Evolutionary conservation across 2,797 vertebrate species (phyloP), one percentile per base, ranked within the genome.

Genomic region (Melanotaenia trifasciata): DNA sequence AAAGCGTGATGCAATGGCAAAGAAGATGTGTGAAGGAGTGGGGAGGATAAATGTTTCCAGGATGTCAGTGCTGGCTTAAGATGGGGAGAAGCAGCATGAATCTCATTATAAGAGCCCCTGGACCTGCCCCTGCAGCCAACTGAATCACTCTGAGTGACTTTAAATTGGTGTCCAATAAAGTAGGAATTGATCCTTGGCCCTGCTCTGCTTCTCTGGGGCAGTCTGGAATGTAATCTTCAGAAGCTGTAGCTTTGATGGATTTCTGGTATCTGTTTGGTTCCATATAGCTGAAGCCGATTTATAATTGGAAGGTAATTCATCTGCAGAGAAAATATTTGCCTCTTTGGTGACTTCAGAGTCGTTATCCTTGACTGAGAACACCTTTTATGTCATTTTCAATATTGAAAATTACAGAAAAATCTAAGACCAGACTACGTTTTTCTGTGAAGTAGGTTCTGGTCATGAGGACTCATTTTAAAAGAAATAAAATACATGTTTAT

Each of bases 91-190:
- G 86, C 68, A 81, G 87, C 81, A 84, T 91, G 90, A 93, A 94
- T 92, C 87, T 93, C 91, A 93, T 94, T 92, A 94, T 84, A 54
- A 68, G 69, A 70, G 84, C 90, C 89, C 84, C 84, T 84, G 88
- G 90, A 90, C 87, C 77, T 80, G 74, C 77, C 90, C 88, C 89
- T 81, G 86, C 83, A 93, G 91, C 90, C 88, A 92, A 92, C 78
- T 89, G 88, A 92, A 94, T 94, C 91, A 91, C 82, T 91, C 90
- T 74, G 86, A 90, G 88, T 90, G 89, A 93, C 90, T 94, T 92
- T 87, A 92, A 93, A 93, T 94, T 93, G 90, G 88, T 91, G 84
- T 92, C 87, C 92, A 91, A 93, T 92, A 87, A 91, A 92, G 86
- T 88, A 85, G 75, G 79, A 90, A 94, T 93, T 93, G 93, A 95